Percentiles rank a stretch among this genome's conserved stretches.
phyloP scores from a whole-genome alignment of 2,888 invertebrate species.

The Exephanes ischioxanthus region DNA sequence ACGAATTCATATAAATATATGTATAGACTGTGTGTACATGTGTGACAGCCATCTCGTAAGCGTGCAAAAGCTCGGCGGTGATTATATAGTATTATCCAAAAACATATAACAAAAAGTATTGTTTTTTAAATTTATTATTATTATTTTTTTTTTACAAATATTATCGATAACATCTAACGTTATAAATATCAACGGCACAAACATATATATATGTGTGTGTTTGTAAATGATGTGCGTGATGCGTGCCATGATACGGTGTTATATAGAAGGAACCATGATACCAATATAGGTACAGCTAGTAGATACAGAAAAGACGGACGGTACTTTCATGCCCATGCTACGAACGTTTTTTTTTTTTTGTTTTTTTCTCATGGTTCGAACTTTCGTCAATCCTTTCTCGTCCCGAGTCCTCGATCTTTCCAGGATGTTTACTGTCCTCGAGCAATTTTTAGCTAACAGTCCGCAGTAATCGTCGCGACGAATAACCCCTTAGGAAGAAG shows the following conservation, averaged over 20 bases:
- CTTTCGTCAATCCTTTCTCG: conserved; percentile 56
- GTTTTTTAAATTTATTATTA: neutral
- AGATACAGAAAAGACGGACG: conserved; percentile 72
- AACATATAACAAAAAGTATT: conserved; percentile 21
- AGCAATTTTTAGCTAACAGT: conserved; percentile 38
- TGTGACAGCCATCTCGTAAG: conserved; percentile 76
- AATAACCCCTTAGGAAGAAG: neutral
- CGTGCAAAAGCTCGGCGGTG: conserved; percentile 79
- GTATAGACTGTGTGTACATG: conserved; percentile 55
- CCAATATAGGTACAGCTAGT: neutral
- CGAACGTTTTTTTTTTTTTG: conserved; percentile 73
- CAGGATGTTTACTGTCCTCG: conserved; percentile 23
- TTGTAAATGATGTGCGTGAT: conserved; percentile 59
- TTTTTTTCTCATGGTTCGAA: conserved; percentile 47
- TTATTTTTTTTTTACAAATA: neutral
- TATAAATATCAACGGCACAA: conserved; percentile 39
- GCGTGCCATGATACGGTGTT: conserved; percentile 54
- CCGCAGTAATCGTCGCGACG: conserved; percentile 10
- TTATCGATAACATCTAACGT: conserved; percentile 5
- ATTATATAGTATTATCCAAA: conserved; percentile 49
- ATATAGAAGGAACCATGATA: conserved; percentile 37
- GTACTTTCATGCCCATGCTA: conserved; percentile 80
- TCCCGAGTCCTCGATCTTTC: conserved; percentile 46
- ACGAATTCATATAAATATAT: conserved; percentile 28
- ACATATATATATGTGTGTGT: conserved; percentile 10